These are phyloP conservation scores for Pyrrhosoma nymphula DNA, from an alignment of 2,888 invertebrate genomes.

Conservation along the genomic window DNA sequence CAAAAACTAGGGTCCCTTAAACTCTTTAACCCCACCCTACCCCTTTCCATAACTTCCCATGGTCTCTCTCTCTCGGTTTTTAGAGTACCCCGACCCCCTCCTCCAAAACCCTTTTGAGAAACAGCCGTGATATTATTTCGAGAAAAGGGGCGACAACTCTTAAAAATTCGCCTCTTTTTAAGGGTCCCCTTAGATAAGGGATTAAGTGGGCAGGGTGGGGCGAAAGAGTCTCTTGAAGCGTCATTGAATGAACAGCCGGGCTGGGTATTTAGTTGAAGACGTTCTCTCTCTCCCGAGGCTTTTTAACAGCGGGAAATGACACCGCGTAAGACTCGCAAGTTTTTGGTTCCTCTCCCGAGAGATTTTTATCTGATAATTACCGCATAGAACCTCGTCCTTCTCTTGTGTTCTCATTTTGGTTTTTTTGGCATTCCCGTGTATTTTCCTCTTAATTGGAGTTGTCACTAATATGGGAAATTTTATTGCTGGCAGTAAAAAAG, in stretches of 20 bases:
- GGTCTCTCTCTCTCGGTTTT: neutral
- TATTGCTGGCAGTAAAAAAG: neutral
- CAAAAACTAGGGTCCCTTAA: neutral
- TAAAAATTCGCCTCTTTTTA: neutral
- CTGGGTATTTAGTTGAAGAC: conserved; percentile 16
- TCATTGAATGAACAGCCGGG: neutral
- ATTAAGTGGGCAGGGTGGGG: neutral
- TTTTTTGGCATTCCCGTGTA: neutral
- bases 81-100: neutral
- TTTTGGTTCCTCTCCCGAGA: neutral
- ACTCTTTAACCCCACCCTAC: neutral
- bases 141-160: conserved; percentile 27
- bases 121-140: conserved; percentile 57
- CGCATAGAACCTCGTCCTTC: neutral
- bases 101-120: neutral
- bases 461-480: neutral
- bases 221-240: neutral
- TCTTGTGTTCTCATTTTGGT: neutral
- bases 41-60: neutral
- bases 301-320: neutral
- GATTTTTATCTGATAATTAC: conserved; percentile 8
- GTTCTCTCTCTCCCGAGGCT: neutral
- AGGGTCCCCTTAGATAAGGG: neutral
- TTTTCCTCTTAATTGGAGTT: neutral
- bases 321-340: conserved; percentile 19